Base-by-base conservation (phyloP, 35 echinoderm and acorn worm genomes). In the Nesometra sesokonis region DNA sequence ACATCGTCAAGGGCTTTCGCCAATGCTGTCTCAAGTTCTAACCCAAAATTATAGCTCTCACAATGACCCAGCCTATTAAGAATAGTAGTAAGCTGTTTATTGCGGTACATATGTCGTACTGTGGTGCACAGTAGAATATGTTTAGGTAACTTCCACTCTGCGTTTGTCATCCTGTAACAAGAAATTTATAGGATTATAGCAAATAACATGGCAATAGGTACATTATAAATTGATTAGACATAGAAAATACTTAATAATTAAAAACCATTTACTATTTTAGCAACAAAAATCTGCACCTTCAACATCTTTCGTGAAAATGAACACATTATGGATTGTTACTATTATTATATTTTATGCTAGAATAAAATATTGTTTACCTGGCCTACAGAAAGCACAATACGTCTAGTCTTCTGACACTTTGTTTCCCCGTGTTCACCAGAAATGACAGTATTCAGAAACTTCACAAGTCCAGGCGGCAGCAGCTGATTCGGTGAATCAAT, bases 81-180 rank as follows among this genome's bases (percentile, higher is more conserved):
- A 3, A 92, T 36, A 27, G 40, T 91, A 11, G 81, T 89, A 0
- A 95, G 85, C 35, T 95, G 90, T 30, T 46, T 82, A 82, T 84
- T 95, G 11, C 86, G 78, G 43, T 85, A 89, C 2, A 95, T 32
- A 84, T 92, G 93, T 32, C 90, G 47, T 19, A 89, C 19, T 30
- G 87, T 91, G 8, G 77, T 84, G 27, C 90, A 89, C 3, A 95
- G 77, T 9, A 95, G 83, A 7, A 95, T 92, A 87, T 95, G 93
- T 37, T 94, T 94, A 47, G 89, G 89, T 27, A 94, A 85, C 37
- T 94, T 94, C 93, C 93, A 94, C 80, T 91, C 33, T 33, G 77
- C 86, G 19, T 88, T 80, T 27, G 89, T 88, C 32, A 86, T 81
- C n/a, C n/a, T n/a, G n/a, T n/a, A n/a, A n/a, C n/a, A n/a, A n/a